A percentile compares a stretch with the other conserved stretches of the same genome.
phyloP scores from a whole-genome alignment of 2,888 invertebrate species.

The Axea sp. region DNA sequence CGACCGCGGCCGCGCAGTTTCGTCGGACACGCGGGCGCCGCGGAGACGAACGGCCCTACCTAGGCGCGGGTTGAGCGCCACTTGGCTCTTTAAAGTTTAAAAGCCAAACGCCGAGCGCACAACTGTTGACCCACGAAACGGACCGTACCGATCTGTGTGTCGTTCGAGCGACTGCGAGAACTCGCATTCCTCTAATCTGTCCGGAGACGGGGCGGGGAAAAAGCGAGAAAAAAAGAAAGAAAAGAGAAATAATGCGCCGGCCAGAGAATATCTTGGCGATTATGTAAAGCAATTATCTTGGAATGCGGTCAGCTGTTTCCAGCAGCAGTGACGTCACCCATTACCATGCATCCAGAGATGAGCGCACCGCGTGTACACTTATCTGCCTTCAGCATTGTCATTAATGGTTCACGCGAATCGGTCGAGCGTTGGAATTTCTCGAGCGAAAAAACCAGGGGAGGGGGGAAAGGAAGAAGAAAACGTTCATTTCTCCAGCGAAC shows the following conservation, averaged over 20 bases:
- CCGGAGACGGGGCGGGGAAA: slow-evolving; percentile 16
- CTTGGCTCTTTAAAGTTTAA: slow-evolving; percentile 78
- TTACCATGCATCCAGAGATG: slow-evolving; percentile 57
- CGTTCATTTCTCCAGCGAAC: too few species aligned
- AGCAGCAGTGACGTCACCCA: slow-evolving; percentile 72
- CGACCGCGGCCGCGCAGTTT: too few species aligned
- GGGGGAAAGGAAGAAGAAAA: too few species aligned
- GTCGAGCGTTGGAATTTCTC: too few species aligned
- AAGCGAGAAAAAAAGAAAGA: too few species aligned
- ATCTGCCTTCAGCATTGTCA: slow-evolving; percentile 11
- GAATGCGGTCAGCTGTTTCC: slow-evolving; percentile 79
- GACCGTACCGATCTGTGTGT: slow-evolving; percentile 48
- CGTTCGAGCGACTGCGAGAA: background rate
- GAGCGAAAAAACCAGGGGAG: too few species aligned
- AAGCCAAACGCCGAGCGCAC: slow-evolving; percentile 72
- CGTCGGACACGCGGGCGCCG: too few species aligned
- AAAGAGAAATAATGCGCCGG: slow-evolving; percentile 14
- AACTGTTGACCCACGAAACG: slow-evolving; percentile 69
- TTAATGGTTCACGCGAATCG: slow-evolving; percentile 1
- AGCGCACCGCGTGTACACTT: slow-evolving; percentile 41
- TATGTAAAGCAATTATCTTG: slow-evolving; percentile 78
- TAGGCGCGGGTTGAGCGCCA: slow-evolving; percentile 68
- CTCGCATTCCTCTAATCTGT: slow-evolving; percentile 28
- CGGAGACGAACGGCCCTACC: too few species aligned
- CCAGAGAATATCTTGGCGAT: slow-evolving; percentile 67